Base-by-base conservation (phyloP, 2,113 vertebrate species). In the Myxocyprinus asiaticus region DNA sequence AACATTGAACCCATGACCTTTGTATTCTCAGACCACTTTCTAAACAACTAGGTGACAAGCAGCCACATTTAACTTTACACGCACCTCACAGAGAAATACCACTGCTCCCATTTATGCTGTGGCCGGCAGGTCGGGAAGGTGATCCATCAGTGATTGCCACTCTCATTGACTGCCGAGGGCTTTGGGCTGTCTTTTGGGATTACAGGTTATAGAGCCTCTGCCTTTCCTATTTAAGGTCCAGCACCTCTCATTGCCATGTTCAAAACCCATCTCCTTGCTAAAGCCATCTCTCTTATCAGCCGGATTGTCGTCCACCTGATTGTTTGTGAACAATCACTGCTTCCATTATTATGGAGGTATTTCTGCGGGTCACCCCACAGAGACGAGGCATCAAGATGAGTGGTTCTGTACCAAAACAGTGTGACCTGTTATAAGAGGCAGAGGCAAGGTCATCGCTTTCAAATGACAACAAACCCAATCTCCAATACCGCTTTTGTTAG, bases 291-390 rank as follows among this genome's bases (percentile, higher is more conserved):
- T 83, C 81, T 86, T 85, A 85, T 83, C 81, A 75, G 50, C 63
- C 22, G 80, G 86, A 85, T 85, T 88, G 82, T 77, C 81, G 85
- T 82, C 78, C 86, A 79, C 48, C 76, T 76, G 82, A 85, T 85
- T 85, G 85, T 82, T 73, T 77, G 79, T 73, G 81, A 83, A 82
- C 85, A 88, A 87, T 88, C 85, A 86, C 81, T 15, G 78, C 62
- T 82, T 87, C 87, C 75, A 85, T 87, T 86, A 88, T 85, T 77
- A 82, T 82, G 84, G 78, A 84, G 80, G 85, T 73, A 83, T 86
- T 86, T 85, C 79, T 84, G 75, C 62, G 78, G 84, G 84, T 85
- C 42, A 70, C 59, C 71, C 70, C 82, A 67, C 76, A 68, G 81
- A 83, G 68, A 80, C 76, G 62, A 47, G 72, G 64, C 81, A 79